Percentiles rank a stretch among this genome's conserved stretches.
phyloP scores from a whole-genome alignment of 2,797 vertebrate species.

The Cercopithecus hamlyni region DNA sequence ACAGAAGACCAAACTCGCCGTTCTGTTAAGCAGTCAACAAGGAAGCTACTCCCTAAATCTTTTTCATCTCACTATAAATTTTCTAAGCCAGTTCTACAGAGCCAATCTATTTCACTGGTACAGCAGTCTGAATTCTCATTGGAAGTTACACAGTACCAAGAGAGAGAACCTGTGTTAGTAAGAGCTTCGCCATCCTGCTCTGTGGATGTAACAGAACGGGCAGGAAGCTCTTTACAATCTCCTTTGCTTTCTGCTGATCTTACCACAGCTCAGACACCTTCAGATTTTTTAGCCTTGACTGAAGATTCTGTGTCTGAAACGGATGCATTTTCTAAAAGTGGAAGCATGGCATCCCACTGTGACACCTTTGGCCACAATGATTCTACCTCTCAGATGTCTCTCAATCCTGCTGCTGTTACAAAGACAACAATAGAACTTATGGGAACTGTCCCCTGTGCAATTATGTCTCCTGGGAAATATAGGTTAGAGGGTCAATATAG shows the following conservation, averaged over 20 bases:
- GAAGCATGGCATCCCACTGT: conserved; percentile 82
- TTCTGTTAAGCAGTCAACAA: conserved; percentile 90
- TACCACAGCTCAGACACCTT: conserved; percentile 95
- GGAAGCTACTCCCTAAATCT: conserved; percentile 95
- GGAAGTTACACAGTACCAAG: conserved; percentile 79
- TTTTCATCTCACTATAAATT: conserved; percentile 96
- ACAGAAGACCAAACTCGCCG: conserved; percentile 90
- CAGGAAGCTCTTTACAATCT: conserved; percentile 93
- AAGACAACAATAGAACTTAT: conserved; percentile 58
- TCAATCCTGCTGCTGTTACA: conserved; percentile 81
- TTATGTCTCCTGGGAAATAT: conserved; percentile 70
- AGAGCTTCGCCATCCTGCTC: conserved; percentile 88
- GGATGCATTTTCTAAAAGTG: conserved; percentile 90
- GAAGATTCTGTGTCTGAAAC: conserved; percentile 96
- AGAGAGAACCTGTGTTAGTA: conserved; percentile 83
- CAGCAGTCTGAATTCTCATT: conserved; percentile 84
- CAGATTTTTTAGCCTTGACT: conserved; percentile 93
- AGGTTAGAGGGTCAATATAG: conserved; percentile 72
- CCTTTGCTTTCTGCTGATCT: conserved; percentile 94
- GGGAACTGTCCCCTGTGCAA: conserved; percentile 60
- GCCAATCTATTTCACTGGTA: conserved; percentile 76
- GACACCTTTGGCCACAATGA: conserved; percentile 85
- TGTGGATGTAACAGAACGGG: conserved; percentile 86
- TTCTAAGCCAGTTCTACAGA: conserved; percentile 86
- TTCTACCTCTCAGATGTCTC: conserved; percentile 90